Evolutionary conservation across 2,797 vertebrate genomes (phyloP).

Genomic region (Triplophysa bombifrons): DNA sequence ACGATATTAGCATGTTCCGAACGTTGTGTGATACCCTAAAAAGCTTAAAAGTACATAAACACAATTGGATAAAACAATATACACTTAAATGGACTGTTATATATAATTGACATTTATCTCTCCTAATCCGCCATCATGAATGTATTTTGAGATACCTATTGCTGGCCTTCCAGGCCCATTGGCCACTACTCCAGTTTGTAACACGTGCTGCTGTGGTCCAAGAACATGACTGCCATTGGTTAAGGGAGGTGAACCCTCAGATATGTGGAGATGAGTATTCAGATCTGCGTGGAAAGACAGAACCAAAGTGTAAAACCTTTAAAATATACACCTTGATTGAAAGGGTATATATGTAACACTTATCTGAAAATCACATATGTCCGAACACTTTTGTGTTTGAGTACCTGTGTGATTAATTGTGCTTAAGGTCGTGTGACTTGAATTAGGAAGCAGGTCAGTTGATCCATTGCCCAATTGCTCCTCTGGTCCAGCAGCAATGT

Average conservation of each 20-base stretch:
- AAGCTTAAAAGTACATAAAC: too few species aligned
- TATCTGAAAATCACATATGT: not conserved
- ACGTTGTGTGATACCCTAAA: too few species aligned
- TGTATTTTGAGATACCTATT: conserved; percentile 54
- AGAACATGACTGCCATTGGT: conserved; percentile 69
- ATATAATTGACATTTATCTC: too few species aligned
- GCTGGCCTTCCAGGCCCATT: conserved; percentile 68
- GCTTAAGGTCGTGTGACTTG: conserved; percentile 30
- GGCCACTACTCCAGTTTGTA: conserved; percentile 56
- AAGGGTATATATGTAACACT: too few species aligned
- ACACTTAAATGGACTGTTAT: not conserved
- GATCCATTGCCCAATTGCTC: conserved; percentile 32
- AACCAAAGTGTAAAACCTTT: not conserved
- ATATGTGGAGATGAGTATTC: conserved; percentile 51
- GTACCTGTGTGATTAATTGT: conserved; percentile 49
- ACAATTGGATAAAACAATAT: not conserved
- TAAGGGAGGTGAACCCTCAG: conserved; percentile 60
- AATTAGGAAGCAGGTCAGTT: conserved; percentile 28
- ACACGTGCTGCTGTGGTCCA: conserved; percentile 58
- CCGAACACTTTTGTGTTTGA: not conserved
- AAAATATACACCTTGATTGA: not conserved
- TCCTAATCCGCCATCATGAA: too few species aligned
- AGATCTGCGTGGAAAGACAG: conserved; percentile 53
- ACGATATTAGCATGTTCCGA: too few species aligned
- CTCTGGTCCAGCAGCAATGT: conserved; percentile 38